Evolutionary conservation across 2,797 vertebrate genomes (phyloP), one percentile per base, ranked within the genome.

Genomic region (Epinephelus coioides): DNA sequence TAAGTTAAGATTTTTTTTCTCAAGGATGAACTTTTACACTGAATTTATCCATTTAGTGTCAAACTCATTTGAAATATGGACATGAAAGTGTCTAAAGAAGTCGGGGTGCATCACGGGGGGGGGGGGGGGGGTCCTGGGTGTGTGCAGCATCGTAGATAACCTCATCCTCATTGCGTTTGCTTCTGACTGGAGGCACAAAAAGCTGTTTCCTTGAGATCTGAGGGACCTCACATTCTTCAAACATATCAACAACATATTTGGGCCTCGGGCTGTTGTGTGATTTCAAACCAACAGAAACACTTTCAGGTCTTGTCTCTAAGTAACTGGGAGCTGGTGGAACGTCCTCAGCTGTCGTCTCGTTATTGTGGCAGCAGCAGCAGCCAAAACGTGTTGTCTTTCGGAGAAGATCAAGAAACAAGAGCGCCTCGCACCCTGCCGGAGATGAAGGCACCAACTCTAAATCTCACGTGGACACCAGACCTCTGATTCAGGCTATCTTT

Each of bases 131-230:
- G 17, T 38, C 30, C 27, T 49, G 25, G n/a, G 59, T 70, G 56
- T 53, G 34, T 68, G 19, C 21, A 34, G 7, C 7, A 34, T 34
- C 7, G 46, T 2, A 19, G 15, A 55, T 57, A 56, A 63, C 38
- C 46, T 27, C 60, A 69, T 59, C 57, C 46, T 46, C 13, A 54
- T 30, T 15, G 2, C 61, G 69, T 79, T 63, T 67, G 50, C 57
- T 73, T 64, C 50, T 78, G 68, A 74, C 85, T 40, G 15, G 47
- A 82, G 84, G 85, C 85, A 71, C 8, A 23, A 60, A 56, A 86
- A 74, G 30, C 69, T 47, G 86, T 63, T 88, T 79, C 56, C 69
- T 57, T 69, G 23, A 89, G 79, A 89, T 91, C 85, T 82, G 4
- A 86, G 65, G 43, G 62, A 69, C 50, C 60, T 74, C 23, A 62